Evolutionary conservation across 2,888 invertebrate genomes (phyloP), one percentile per base, ranked within the genome.

Genomic region (Neoscelio sp.): DNA sequence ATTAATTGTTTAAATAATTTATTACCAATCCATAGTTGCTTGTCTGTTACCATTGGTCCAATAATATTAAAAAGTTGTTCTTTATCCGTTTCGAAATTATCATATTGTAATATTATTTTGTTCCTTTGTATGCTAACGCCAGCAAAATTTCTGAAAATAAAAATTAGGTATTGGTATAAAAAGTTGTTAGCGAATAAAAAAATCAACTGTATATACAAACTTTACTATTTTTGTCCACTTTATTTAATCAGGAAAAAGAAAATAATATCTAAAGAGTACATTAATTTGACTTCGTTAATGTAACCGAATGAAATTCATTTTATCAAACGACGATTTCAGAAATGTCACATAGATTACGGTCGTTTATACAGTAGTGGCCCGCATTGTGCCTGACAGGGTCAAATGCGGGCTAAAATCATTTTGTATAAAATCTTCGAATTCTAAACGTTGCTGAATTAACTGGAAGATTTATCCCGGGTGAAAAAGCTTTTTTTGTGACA

Each of bases 21-120:
- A 46, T 86, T 84, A 91, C 91, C 91, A 7, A 91, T 89, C 91
- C 91, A 91, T 13, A 91, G 73, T 0, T 90, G 90, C 64, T 89
- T 90, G 15, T 85, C 88, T 3, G 79, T 54, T 0, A 86, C 65
- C 1, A 84, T 65, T 52, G 82, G 82, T 28, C 88, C 88, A 4
- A 87, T 80, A 1, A 86, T 70, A 80, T 83, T 83, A 20, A 84
- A 84, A 2, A 89, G 64, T 6, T 80, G 54, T 1, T 88, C 83
- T 20, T 81, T 87, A 1, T 88, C 87, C 0, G 65, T 3, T 0
- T 83, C 84, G 2, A 89, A 81, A 68, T 83, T 84, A 18, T 89
- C 88, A 13, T 83, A 70, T 10, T 85, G 83, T 58, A 89, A 74
- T 2, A 83, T 84, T 2, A 86, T 83, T n/a, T 82, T 84, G 0